Evolutionary conservation across 92 coral and sea anemone genomes (phyloP).

Genomic region (Galaxea fascicularis): DNA sequence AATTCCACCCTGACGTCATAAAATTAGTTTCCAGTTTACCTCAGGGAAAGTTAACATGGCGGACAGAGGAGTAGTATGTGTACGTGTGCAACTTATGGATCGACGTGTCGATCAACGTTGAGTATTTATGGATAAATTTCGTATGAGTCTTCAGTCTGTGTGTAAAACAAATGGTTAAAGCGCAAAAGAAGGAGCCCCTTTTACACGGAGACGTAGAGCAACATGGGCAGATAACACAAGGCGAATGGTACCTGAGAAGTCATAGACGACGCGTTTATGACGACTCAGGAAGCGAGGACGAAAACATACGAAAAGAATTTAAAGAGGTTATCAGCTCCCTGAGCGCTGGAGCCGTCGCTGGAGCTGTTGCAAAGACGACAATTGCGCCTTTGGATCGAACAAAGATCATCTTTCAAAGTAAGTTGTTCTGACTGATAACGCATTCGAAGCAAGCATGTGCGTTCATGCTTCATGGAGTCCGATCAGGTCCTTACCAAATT

Average conservation of each 20-base stretch:
- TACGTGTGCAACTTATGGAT: neutral
- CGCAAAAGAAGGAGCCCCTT: constrained; percentile 58
- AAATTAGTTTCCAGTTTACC: constrained; percentile 27
- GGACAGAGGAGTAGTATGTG: neutral
- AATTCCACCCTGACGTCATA: constrained; percentile 5
- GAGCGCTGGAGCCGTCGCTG: constrained; percentile 96
- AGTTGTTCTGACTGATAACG: constrained; percentile 42
- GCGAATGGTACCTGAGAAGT: constrained; percentile 90
- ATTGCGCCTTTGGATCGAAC: constrained; percentile 98
- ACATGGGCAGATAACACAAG: constrained; percentile 90
- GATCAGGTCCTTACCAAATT: too few relatives aligned
- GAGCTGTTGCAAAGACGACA: constrained; percentile 97
- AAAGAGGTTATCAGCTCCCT: constrained; percentile 90
- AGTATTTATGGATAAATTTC: neutral
- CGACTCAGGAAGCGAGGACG: constrained; percentile 39
- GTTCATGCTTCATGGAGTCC: neutral
- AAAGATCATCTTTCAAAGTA: constrained; percentile 98
- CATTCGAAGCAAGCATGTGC: neutral
- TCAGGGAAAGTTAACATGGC: constrained; percentile 24
- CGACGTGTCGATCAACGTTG: neutral
- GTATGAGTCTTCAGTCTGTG: neutral
- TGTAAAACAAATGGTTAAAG: constrained; percentile 73
- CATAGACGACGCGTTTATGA: constrained; percentile 66
- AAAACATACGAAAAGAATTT: constrained; percentile 66
- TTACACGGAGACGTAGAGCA: constrained; percentile 86